Evolutionary conservation across 2,797 vertebrate species (phyloP), one percentile per base, ranked within the genome.

Genomic region (Acanthurus tractus): DNA sequence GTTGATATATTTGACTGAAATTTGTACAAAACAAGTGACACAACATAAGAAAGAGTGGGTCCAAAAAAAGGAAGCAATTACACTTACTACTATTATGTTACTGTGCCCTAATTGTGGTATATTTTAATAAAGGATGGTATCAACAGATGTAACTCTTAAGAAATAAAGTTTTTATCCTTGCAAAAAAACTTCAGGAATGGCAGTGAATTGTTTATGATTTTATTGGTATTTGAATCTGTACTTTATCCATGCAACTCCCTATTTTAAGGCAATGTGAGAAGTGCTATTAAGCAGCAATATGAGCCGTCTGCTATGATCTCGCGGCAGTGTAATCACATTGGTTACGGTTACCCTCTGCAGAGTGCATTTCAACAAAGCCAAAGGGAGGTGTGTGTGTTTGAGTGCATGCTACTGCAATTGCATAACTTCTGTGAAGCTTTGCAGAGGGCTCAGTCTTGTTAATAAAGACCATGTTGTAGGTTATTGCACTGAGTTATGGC

Each of bases 1-100:
- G 29, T 7, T 34, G 29, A 34, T 34, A 34, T 34, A 34, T 6
- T 34, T 34, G 29, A 34, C 14, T 48, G 12, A 25, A 38, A 50
- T 54, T 49, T 50, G 44, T 25, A 7, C 52, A 67, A 78, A 79
- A 78, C 61, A 70, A 70, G 56, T 25, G 23, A 42, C 80, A 64
- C 71, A 61, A 78, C 84, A 49, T 78, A 74, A 84, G 59, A 76
- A 34, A 76, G 59, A 76, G 64, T 1, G 12, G 58, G 46, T 62
- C 61, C 8, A 12, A 59, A 48, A 50, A 61, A 68, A 7, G 29
- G 55, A 76, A 76, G 73, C 25, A 46, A 29, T 59, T 23, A 56
- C 23, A 46, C 23, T 25, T 34, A 34, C 29, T n/a, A 6, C 18
- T n/a, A 13, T 62, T 38, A 63, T 45, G 38, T 66, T 12, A 46